These are phyloP conservation scores for Bombus balteatus DNA, from an alignment of 1,140 invertebrate genomes.

Conservation along the genomic window DNA sequence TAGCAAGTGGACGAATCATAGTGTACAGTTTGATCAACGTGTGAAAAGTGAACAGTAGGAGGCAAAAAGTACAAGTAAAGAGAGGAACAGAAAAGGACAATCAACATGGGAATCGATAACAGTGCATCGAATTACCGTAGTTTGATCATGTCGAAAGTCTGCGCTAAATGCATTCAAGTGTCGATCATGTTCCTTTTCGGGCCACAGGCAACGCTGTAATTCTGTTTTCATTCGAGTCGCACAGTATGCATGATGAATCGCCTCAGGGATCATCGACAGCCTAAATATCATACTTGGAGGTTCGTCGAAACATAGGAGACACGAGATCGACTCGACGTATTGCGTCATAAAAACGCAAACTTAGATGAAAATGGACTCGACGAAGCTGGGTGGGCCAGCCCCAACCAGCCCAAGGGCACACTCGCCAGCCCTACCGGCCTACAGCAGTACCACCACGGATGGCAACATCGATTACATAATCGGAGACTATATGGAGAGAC, in stretches of 20 bases:
- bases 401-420: slow-evolving; percentile 67
- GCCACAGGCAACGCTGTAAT: slow-evolving; percentile 65
- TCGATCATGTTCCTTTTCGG: slow-evolving; percentile 71
- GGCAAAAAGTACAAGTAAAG: not conserved
- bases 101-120: slow-evolving; percentile 55
- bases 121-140: slow-evolving; percentile 21
- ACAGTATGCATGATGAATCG: slow-evolving; percentile 62
- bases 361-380: slow-evolving; percentile 72
- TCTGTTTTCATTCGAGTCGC: slow-evolving; percentile 38
- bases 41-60: slow-evolving; percentile 16
- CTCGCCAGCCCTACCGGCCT: slow-evolving; percentile 67
- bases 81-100: slow-evolving; percentile 1
- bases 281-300: slow-evolving; percentile 28
- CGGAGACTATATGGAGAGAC: slow-evolving; percentile 94
- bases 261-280: slow-evolving; percentile 55
- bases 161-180: slow-evolving; percentile 44
- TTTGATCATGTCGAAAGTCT: slow-evolving; percentile 30
- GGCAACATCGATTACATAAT: slow-evolving; percentile 87
- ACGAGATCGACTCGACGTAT: not conserved
- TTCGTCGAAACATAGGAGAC: slow-evolving; percentile 19
- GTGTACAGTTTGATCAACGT: not conserved
- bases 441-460: slow-evolving; percentile 70
- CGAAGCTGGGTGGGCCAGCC: slow-evolving; percentile 70
- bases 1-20: not conserved
- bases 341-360: slow-evolving; percentile 32